Conservation (phyloP, 2,113 vertebrate species). For the Oncorhynchus clarkii region DNA sequence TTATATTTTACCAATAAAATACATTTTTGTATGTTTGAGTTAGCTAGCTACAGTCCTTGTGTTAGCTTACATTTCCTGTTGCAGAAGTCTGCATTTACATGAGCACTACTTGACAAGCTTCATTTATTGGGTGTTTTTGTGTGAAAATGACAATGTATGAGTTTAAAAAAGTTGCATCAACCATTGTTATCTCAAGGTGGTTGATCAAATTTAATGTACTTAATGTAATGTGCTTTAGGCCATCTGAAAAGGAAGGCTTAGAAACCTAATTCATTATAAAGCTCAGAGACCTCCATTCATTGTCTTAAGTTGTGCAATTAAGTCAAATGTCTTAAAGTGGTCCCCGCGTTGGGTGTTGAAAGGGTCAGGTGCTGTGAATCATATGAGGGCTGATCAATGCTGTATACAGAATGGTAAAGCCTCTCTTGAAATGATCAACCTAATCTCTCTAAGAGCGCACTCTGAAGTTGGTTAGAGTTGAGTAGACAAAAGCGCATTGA, state of each 20-base stretch:
- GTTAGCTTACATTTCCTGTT: no score
- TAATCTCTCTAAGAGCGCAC: neutral
- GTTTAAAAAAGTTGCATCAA: neutral
- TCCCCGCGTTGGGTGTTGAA: neutral
- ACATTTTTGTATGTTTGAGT: no score
- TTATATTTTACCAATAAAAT: no score
- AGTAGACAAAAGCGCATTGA: constrained; percentile 9
- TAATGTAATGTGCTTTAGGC: neutral
- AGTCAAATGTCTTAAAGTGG: constrained; percentile 3
- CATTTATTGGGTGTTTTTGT: neutral
- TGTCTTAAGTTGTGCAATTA: constrained; percentile 1
- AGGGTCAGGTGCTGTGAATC: neutral
- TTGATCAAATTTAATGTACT: neutral
- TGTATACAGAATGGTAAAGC: neutral
- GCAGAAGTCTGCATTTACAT: no score
- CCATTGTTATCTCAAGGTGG: neutral
- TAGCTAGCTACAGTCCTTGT: no score
- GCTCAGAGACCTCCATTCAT: neutral
- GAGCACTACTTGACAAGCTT: neutral
- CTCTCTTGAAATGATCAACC: neutral
- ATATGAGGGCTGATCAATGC: neutral
- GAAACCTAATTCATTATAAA: neutral
- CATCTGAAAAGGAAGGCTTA: neutral
- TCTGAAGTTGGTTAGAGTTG: neutral
- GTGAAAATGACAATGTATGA: neutral